Percentiles rank a stretch among this genome's conserved stretches.
These are phyloP conservation scores for Callitettix versicolor DNA, from an alignment of 1,140 invertebrate genomes.

Conservation along the genomic window DNA sequence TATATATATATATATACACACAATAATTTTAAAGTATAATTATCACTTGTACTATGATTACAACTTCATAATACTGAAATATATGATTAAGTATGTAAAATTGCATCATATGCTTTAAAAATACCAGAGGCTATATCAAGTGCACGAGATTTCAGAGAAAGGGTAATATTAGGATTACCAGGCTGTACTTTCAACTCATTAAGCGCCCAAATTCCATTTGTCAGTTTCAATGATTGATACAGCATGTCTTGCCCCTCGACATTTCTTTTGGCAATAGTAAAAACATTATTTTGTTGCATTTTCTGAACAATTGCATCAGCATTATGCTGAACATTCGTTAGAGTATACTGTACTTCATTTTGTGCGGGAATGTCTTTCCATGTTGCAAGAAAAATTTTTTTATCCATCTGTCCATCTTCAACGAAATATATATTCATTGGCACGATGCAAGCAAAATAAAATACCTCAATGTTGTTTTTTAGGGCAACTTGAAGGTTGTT, in stretches of 20 bases:
- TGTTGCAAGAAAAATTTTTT: constrained; percentile 89
- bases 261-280: constrained; percentile 97
- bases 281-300: constrained; percentile 93
- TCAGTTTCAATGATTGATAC: constrained; percentile 94
- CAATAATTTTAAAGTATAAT: no score
- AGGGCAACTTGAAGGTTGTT: constrained; percentile 95
- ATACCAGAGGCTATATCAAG: constrained; percentile 88
- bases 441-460: constrained; percentile 92
- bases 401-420: constrained; percentile 96
- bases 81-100: constrained; percentile 50
- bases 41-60: no score
- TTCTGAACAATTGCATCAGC: constrained; percentile 72
- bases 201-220: constrained; percentile 95
- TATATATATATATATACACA: no score
- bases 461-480: constrained; percentile 98
- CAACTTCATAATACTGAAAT: no score
- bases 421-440: constrained; percentile 91
- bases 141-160: constrained; percentile 83
- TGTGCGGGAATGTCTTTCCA: constrained; percentile 99
- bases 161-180: constrained; percentile 76
- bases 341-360: constrained; percentile 65
- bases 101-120: constrained; percentile 86
- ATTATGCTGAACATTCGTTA: constrained; percentile 44
- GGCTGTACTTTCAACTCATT: constrained; percentile 93
- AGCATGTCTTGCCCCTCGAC: constrained; percentile 99